Evolutionary conservation across 2,888 invertebrate genomes (phyloP), one percentile per base, ranked within the genome.

Genomic region (Baronia brevicornis): DNA sequence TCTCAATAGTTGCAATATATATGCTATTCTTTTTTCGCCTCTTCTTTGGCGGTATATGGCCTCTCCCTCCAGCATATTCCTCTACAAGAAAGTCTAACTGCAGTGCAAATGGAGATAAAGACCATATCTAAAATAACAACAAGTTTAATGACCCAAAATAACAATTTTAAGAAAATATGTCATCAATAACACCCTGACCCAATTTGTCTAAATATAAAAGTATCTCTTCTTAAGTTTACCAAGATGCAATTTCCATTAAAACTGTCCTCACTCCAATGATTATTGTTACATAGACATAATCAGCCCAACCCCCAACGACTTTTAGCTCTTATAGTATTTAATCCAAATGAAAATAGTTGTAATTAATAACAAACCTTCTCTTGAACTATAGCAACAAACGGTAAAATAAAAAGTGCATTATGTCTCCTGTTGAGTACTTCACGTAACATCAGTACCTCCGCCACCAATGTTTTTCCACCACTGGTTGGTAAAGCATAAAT

Each of bases 401-500:
- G 98, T 38, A 98, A 75, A 47, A 98, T 89, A 46, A 98, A 93
- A 10, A 98, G 72, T 5, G 90, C 95, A 86, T 97, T 95, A 48
- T 88, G 91, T 55, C 91, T 89, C 31, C 90, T 86, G 44, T 92
- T 91, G 5, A 97, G 69, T 3, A 98, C 77, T 78, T 97, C 95
- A 22, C 91, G 85, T 8, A 98, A 74, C 86, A 98, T 96, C 26
- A 98, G 82, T 38, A 98, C 92, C 75, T 98, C 98, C 0, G 98
- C 97, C 5, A 98, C 97, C 13, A 98, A 79, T 1, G 98, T 98
- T 84, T 98, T 98, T 1, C 98, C 98, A 1, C 98, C 98, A 60
- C 97, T 97, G 0, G 98, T 98, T 0, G 98, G 98, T 21, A 98
- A 70, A 0, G 96, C 94, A 60, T 97, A 96, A 38, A 98, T 91